Percentiles rank a stretch among this genome's conserved stretches.
Conservation (phyloP, 2,888 invertebrate species). For the Autographa gamma region DNA sequence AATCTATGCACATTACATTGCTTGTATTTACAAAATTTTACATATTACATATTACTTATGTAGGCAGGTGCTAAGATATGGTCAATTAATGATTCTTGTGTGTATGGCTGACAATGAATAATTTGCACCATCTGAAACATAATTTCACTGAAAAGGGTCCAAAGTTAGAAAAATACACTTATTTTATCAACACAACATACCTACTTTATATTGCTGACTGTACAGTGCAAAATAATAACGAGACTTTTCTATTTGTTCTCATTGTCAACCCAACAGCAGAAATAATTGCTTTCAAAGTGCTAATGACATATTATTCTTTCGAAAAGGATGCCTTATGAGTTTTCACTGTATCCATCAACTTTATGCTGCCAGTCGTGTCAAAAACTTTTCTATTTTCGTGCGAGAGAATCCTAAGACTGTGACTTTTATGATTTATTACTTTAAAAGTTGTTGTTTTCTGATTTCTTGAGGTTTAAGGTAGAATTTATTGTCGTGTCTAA, state of each 20-base stretch:
- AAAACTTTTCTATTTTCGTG: conserved; percentile 33
- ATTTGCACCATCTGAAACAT: too few relatives aligned
- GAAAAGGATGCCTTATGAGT: conserved; percentile 7
- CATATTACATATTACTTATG: too few relatives aligned
- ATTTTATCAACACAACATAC: not conserved
- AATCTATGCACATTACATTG: too few relatives aligned
- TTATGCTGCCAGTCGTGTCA: conserved; percentile 8
- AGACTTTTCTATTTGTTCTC: conserved; percentile 11
- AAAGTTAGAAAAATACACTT: not conserved
- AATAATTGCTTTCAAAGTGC: conserved; percentile 24
- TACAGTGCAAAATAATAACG: conserved; percentile 37
- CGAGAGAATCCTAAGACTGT: conserved; percentile 23
- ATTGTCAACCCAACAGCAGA: not conserved
- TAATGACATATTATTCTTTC: conserved; percentile 18
- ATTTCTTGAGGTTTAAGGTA: conserved; percentile 19
- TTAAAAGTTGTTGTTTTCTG: conserved; percentile 24
- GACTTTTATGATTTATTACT: conserved; percentile 40
- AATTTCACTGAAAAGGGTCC: not conserved
- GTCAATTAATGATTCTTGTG: too few relatives aligned
- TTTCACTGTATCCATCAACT: conserved; percentile 23
- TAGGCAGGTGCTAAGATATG: too few relatives aligned
- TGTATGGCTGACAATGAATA: too few relatives aligned
- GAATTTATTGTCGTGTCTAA: conserved; percentile 23
- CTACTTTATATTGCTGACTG: not conserved
- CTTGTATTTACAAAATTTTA: too few relatives aligned